Evolutionary conservation across 2,888 invertebrate genomes (phyloP).

Genomic region (Nebria salina): DNA sequence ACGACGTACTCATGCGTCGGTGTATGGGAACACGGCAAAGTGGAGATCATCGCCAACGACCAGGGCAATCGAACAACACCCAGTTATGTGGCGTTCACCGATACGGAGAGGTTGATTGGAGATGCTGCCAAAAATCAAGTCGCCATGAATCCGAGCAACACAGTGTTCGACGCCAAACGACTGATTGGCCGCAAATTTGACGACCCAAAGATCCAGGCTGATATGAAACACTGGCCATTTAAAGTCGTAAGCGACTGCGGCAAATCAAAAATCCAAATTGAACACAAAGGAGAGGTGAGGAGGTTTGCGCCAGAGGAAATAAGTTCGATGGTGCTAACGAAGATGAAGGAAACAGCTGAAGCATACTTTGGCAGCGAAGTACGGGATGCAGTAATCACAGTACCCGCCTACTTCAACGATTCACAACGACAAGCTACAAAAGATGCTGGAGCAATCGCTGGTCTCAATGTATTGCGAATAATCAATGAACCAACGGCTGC

Average conservation of each 20-base stretch:
- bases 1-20: constrained; percentile 90
- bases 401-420: constrained; percentile 81
- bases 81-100: constrained; percentile 76
- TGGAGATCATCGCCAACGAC: constrained; percentile 77
- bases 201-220: constrained; percentile 74
- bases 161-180: constrained; percentile 73
- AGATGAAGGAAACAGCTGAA: constrained; percentile 74
- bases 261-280: constrained; percentile 72
- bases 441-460: constrained; percentile 74
- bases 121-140: constrained; percentile 75
- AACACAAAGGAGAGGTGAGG: constrained; percentile 72
- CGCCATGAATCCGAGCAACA: constrained; percentile 75
- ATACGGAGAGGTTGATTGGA: constrained; percentile 72
- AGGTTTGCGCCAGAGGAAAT: constrained; percentile 76
- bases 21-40: constrained; percentile 83
- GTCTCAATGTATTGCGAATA: constrained; percentile 72
- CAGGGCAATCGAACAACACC: constrained; percentile 79
- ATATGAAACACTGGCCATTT: constrained; percentile 85
- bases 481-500: constrained; percentile 73
- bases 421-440: constrained; percentile 75
- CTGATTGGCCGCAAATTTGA: constrained; percentile 74
- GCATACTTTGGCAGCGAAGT: constrained; percentile 72
- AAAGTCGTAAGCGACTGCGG: constrained; percentile 69
- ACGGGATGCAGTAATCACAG: constrained; percentile 80
- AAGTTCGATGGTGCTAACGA: constrained; percentile 73